Percentiles rank a stretch among this genome's conserved stretches.
phyloP scores from a whole-genome alignment of 2,888 invertebrate species.

The Caenorhabditis sp. region DNA sequence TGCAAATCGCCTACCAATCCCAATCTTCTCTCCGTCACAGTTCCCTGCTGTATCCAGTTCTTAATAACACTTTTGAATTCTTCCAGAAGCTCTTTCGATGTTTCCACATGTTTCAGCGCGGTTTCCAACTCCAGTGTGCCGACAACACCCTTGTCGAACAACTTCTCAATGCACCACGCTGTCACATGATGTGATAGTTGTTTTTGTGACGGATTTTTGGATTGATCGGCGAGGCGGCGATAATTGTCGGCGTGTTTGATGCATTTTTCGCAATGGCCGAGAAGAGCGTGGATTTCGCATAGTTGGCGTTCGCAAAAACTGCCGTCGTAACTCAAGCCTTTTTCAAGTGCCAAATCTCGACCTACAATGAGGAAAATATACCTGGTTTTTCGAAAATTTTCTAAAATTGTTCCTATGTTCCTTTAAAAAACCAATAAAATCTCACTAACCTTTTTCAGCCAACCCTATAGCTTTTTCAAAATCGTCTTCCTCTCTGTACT shows the following conservation, averaged over 20 bases:
- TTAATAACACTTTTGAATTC: constrained; percentile 1
- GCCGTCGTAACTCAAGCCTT: constrained; percentile 10
- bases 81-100: constrained; percentile 6
- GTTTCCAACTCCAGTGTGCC: constrained; percentile 8
- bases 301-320: constrained; percentile 9
- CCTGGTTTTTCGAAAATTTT: neutral
- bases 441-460: constrained; percentile 4
- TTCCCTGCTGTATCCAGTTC: constrained; percentile 2
- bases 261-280: constrained; percentile 10
- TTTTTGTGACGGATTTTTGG: constrained; percentile 12
- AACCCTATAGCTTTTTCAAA: constrained; percentile 15
- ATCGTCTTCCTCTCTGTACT: constrained; percentile 6
- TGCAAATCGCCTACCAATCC: too few species aligned
- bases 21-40: constrained; percentile 4
- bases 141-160: constrained; percentile 11
- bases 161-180: constrained; percentile 30
- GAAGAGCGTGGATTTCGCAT: constrained; percentile 11
- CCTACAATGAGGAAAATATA: neutral
- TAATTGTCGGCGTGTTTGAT: constrained; percentile 3
- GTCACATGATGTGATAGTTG: constrained; percentile 30
- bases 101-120: constrained; percentile 5
- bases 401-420: neutral
- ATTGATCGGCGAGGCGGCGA: neutral
- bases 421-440: neutral
- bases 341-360: constrained; percentile 2